Conservation (phyloP, 2,113 vertebrate genomes). For the Syngnathoides biaculeatus region DNA sequence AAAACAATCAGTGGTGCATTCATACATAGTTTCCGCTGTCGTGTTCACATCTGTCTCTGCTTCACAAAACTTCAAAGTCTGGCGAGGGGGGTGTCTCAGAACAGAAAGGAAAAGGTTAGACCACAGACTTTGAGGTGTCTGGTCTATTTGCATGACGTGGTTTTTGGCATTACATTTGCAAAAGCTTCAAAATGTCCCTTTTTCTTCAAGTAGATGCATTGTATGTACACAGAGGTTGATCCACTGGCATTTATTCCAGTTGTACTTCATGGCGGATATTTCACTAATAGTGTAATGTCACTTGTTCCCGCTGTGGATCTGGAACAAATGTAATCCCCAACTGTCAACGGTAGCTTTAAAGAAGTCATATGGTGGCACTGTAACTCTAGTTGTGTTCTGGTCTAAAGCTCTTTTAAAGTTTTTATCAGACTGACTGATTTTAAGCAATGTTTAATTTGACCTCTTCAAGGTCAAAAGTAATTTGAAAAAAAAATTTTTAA, state of each 20-base stretch:
- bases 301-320: background rate
- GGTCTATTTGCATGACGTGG: conserved; percentile 27
- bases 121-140: conserved; percentile 48
- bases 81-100: conserved; percentile 47
- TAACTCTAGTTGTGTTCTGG: background rate
- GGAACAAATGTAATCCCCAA: background rate
- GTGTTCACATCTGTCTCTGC: conserved; percentile 34
- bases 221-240: background rate
- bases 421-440: background rate
- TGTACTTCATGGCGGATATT: background rate
- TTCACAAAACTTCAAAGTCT: conserved; percentile 51
- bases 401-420: background rate
- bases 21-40: conserved; percentile 23
- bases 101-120: conserved; percentile 59
- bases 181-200: background rate
- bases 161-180: conserved; percentile 3
- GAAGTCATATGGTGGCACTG: background rate
- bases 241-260: background rate
- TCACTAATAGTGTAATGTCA: background rate
- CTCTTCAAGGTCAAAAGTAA: background rate
- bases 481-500: background rate
- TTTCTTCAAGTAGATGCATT: background rate
- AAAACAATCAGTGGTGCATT: background rate
- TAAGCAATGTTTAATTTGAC: background rate
- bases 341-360: background rate